Evolutionary conservation across 1,140 invertebrate genomes (phyloP), one percentile per base, ranked within the genome.

Genomic region (Musca domestica): DNA sequence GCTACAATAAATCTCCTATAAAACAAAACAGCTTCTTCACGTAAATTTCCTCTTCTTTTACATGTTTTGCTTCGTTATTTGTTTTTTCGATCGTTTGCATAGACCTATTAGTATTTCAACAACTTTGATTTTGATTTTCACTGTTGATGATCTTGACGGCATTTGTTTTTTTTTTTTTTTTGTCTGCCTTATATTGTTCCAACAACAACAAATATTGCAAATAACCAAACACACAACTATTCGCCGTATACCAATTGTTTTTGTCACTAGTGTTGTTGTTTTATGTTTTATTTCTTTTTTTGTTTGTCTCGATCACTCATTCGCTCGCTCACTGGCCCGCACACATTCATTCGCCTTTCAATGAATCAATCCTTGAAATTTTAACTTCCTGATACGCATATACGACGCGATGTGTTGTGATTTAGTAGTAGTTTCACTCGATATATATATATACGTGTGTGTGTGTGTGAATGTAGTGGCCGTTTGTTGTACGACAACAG

Each of bases 311-410:
- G 25, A 58, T 58, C 47, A 19, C n/a, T 65, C 64, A 41, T 48
- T 58, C 14, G 9, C 22, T 22, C 15, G 22, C 14, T 25, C 22
- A 22, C 22, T 65, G 20, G 27, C 27, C n/a, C 27, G 9, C 27
- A 30, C 64, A 56, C 67, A 64, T 68, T 65, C 67, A 64, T 68
- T 68, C 77, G 77, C 76, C 77, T 79, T 79, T 79, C 77, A 79
- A 79, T 79, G 77, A 79, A 74, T 79, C 77, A 79, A 79, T 79
- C 77, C 77, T 79, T 79, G 77, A 79, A 78, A 79, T 74, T 75
- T 78, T 79, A 74, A 79, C 77, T 79, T 79, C 77, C 77, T 79
- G 77, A 79, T 79, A 79, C 77, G 77, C 77, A 79, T 79, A 78
- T 78, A 30, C 9, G 17, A n/a, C 4, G 17, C 61, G 56, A 67